These are phyloP conservation scores for Ctenopoma kingsleyae DNA, from an alignment of 2,797 vertebrate genomes.

Conservation along the genomic window DNA sequence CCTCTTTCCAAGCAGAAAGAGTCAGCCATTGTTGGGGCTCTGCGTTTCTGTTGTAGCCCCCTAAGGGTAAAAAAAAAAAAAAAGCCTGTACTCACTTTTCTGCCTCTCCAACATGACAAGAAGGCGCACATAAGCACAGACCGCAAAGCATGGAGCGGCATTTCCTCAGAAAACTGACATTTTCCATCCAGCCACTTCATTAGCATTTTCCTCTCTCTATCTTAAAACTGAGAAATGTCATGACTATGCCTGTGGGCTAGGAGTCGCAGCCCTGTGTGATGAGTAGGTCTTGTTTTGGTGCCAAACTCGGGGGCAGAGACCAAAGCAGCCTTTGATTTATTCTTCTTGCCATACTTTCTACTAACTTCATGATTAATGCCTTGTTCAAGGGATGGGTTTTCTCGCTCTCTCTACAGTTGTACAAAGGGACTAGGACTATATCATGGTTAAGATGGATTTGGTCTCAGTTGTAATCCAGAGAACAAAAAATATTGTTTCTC, in stretches of 20 bases:
- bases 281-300: conserved; percentile 80
- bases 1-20: conserved; percentile 74
- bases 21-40: conserved; percentile 73
- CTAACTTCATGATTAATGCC: conserved; percentile 80
- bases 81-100: conserved; percentile 77
- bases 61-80: conserved; percentile 57
- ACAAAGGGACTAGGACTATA: conserved; percentile 5
- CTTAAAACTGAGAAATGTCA: conserved; percentile 86
- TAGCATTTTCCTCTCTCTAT: conserved; percentile 82
- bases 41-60: conserved; percentile 56
- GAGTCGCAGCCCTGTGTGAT: conserved; percentile 76
- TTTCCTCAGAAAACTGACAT: conserved; percentile 69
- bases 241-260: conserved; percentile 73
- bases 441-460: conserved; percentile 9
- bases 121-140: conserved; percentile 45
- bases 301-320: conserved; percentile 76
- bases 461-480: conserved; percentile 14
- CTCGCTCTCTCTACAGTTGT: conserved; percentile 33
- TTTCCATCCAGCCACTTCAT: conserved; percentile 81
- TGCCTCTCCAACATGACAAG: conserved; percentile 62
- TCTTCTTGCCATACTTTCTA: conserved; percentile 67
- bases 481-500: background rate
- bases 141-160: conserved; percentile 42
- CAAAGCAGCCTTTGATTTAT: conserved; percentile 82
- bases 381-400: conserved; percentile 65